Conservation (phyloP, 2,113 vertebrate species). For the Perca schrenkii region DNA sequence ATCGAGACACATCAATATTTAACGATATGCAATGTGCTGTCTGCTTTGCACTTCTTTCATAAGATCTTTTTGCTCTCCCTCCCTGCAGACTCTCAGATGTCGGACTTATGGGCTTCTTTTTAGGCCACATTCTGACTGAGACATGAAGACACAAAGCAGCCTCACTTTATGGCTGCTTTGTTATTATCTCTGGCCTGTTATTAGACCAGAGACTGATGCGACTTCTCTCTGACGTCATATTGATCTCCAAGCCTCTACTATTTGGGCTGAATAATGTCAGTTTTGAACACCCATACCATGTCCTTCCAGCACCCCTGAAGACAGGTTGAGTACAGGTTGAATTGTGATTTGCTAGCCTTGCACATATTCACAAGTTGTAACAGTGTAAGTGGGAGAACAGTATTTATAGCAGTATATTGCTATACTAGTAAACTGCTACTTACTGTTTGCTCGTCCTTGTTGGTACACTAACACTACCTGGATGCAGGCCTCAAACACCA, state of each 20-base stretch:
- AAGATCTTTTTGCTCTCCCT: slow-evolving; percentile 10
- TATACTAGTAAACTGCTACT: neutral
- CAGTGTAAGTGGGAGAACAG: neutral
- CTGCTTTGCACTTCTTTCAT: slow-evolving; percentile 32
- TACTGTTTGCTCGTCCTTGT: neutral
- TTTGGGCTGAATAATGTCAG: slow-evolving; percentile 6
- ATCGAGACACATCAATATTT: slow-evolving; percentile 52
- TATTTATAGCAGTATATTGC: neutral
- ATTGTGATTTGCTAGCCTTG: neutral
- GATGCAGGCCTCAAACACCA: neutral
- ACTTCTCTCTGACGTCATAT: slow-evolving; percentile 15
- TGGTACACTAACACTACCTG: neutral
- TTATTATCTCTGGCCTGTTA: neutral
- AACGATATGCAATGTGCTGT: slow-evolving; percentile 29
- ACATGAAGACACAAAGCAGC: slow-evolving; percentile 8
- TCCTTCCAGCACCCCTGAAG: neutral
- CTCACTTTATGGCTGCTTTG: neutral
- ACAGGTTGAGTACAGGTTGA: neutral
- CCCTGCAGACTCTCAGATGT: slow-evolving; percentile 11
- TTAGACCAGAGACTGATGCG: slow-evolving; percentile 6
- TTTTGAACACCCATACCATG: slow-evolving; percentile 6
- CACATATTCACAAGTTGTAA: too few relatives aligned
- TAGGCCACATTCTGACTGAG: neutral
- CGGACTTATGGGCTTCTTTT: neutral
- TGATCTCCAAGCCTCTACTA: slow-evolving; percentile 34